phyloP scores from a whole-genome alignment of 2,797 vertebrate species.

The Scyliorhinus canicula region DNA sequence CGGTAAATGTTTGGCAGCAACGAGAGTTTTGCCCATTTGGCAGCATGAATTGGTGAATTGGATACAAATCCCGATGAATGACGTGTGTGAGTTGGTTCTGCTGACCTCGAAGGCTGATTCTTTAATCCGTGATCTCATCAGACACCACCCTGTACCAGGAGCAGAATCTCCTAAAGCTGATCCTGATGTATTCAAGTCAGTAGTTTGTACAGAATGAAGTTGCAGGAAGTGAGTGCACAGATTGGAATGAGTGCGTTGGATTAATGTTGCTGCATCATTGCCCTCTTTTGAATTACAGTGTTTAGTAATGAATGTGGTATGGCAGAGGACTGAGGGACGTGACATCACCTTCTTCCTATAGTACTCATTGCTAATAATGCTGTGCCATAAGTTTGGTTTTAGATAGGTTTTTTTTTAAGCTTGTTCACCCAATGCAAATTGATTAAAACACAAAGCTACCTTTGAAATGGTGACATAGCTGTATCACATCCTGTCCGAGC shows the following conservation, averaged over 20 bases:
- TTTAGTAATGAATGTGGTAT: neutral
- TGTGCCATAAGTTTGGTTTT: neutral
- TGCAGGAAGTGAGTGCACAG: neutral
- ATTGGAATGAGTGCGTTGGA: neutral
- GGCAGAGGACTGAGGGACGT: neutral
- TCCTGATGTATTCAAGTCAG: neutral
- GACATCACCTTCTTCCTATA: neutral
- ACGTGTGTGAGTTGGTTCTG: neutral
- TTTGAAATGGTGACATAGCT: neutral
- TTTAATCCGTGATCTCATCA: neutral
- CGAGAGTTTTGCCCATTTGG: neutral
- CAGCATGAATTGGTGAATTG: neutral
- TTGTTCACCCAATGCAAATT: neutral
- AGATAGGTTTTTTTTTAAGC: neutral
- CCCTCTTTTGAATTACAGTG: neutral
- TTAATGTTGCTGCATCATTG: neutral
- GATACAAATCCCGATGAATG: neutral
- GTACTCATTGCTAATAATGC: neutral
- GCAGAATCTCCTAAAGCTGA: neutral
- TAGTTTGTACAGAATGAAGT: neutral
- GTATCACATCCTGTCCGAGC: neutral
- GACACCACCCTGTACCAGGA: neutral
- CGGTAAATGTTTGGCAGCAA: neutral
- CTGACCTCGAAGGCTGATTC: neutral
- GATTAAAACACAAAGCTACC: neutral